Evolutionary conservation across 2,113 vertebrate species (phyloP).

Genomic region (Dipodomys spectabilis): DNA sequence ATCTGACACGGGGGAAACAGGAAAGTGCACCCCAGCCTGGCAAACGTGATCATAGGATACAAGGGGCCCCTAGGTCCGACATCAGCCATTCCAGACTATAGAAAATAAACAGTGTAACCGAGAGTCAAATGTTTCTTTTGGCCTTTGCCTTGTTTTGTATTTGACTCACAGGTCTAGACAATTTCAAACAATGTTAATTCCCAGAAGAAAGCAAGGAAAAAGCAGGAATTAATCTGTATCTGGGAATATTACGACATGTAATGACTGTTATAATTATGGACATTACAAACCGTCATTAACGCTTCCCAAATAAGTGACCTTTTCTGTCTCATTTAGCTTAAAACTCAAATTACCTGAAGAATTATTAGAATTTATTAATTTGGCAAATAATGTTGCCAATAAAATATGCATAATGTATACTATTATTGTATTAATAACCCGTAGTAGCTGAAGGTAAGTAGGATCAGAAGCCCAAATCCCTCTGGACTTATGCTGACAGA

Average conservation of each 20-base stretch:
- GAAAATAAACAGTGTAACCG: neutral
- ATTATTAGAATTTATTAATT: neutral
- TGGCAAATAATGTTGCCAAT: neutral
- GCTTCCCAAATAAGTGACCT: neutral
- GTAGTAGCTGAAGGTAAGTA: neutral
- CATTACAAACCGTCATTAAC: neutral
- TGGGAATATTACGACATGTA: neutral
- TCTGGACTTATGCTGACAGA: neutral
- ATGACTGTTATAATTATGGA: neutral
- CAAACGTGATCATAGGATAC: fast-evolving
- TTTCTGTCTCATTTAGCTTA: neutral
- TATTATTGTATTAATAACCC: neutral
- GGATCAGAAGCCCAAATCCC: neutral
- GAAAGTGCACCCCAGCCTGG: fast-evolving
- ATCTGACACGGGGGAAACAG: fast-evolving
- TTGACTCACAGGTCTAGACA: neutral
- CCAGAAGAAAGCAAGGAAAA: neutral
- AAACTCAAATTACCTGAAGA: constrained; percentile 18
- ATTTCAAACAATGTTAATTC: neutral
- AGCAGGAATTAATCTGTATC: neutral
- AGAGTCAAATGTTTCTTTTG: neutral
- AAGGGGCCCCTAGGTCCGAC: fast-evolving
- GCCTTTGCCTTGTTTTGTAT: neutral
- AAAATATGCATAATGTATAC: neutral
- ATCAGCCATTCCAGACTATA: neutral